Evolutionary conservation across 2,888 invertebrate genomes (phyloP).

Genomic region (Drosophila antonietae): DNA sequence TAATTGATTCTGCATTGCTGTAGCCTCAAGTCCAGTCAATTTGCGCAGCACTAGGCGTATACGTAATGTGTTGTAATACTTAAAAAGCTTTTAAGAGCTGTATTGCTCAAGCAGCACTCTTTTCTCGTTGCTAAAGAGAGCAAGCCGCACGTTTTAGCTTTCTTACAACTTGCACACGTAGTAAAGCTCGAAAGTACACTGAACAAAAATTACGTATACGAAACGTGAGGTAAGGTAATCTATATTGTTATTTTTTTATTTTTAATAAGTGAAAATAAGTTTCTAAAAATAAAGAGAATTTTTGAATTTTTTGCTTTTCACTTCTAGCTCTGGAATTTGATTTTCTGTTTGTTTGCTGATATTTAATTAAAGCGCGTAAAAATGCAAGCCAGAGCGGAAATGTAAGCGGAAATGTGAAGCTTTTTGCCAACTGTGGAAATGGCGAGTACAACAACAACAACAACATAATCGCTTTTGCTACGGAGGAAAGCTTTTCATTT

Average conservation of each 20-base stretch:
- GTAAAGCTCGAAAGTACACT: constrained; percentile 61
- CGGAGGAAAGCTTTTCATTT: constrained; percentile 69
- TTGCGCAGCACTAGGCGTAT: constrained; percentile 12
- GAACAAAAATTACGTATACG: constrained; percentile 35
- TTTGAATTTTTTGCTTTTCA: background rate
- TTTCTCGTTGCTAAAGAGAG: constrained; percentile 19
- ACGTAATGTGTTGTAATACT: constrained; percentile 6
- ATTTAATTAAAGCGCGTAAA: constrained; percentile 67
- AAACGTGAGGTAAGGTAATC: background rate
- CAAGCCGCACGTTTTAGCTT: constrained; percentile 19
- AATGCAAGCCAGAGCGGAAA: constrained; percentile 68
- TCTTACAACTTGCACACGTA: constrained; percentile 28
- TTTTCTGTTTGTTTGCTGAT: background rate
- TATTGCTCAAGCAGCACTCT: constrained; percentile 6
- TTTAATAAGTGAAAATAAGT: background rate
- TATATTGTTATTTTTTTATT: background rate
- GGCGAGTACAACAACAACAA: constrained; percentile 42
- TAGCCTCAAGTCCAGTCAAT: background rate
- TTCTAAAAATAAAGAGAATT: background rate
- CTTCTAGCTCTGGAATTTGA: too few relatives aligned
- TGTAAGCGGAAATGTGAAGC: constrained; percentile 72
- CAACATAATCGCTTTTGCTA: constrained; percentile 72
- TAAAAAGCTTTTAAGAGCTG: constrained; percentile 14
- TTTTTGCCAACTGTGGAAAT: constrained; percentile 54
- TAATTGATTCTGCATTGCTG: too few relatives aligned